A percentile compares a stretch with the other conserved stretches of the same genome.
Conservation (phyloP, 2,113 vertebrate species). For the Rhabdomys dilectus region DNA sequence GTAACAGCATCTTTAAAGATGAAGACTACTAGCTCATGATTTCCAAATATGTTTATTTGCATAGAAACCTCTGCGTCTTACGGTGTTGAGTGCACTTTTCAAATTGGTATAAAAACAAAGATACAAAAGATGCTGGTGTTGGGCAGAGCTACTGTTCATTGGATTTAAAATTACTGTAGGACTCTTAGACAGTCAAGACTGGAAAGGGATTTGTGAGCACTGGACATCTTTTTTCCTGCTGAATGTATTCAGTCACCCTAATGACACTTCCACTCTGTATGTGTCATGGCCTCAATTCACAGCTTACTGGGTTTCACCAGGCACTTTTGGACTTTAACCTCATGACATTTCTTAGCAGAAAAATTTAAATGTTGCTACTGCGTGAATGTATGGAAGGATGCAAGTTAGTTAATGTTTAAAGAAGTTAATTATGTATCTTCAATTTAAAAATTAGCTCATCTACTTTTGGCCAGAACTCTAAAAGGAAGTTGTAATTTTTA, state of each 20-base stretch:
- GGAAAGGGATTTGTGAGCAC: conserved; percentile 6
- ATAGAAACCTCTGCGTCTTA: not conserved
- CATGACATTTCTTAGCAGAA: conserved; percentile 19
- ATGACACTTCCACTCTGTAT: not conserved
- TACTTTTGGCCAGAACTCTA: not conserved
- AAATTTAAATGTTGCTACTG: not conserved
- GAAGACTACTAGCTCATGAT: not conserved
- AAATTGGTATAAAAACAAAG: not conserved
- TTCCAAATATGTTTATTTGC: not conserved
- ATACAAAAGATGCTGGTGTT: not conserved
- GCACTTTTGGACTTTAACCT: not conserved
- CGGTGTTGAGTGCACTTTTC: not conserved
- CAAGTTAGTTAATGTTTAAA: not conserved
- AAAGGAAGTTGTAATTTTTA: conserved; percentile 19
- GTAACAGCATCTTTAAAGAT: not conserved
- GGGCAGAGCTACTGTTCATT: not conserved
- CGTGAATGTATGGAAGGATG: not conserved
- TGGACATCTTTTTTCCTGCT: not conserved
- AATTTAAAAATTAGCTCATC: conserved; percentile 16
- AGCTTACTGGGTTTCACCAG: not conserved
- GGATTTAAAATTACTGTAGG: not conserved
- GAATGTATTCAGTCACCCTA: not conserved
- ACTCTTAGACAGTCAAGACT: not conserved
- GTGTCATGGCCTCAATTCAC: not conserved
- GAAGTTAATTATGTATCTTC: not conserved